Conservation (phyloP, 1,140 invertebrate genomes). For the Caenorhabditis inopinata region DNA sequence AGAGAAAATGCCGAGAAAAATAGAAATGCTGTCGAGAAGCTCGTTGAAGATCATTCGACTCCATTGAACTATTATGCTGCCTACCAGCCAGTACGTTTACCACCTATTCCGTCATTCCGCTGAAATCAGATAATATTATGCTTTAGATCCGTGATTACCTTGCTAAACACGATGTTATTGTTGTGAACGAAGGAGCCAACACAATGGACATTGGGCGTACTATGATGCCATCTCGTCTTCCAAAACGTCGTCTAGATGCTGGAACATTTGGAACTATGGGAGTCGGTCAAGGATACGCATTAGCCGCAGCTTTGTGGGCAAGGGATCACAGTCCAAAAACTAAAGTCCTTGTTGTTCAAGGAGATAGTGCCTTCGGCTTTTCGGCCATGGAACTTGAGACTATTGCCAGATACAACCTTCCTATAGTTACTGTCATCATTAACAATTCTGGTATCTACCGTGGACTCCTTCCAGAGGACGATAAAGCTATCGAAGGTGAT, state of each 20-base stretch:
- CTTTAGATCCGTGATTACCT: constrained; percentile 67
- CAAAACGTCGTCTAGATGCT: constrained; percentile 76
- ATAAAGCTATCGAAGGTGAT: constrained; percentile 73
- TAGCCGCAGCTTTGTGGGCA: constrained; percentile 86
- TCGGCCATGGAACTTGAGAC: constrained; percentile 97
- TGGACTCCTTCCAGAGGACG: constrained; percentile 79
- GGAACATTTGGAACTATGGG: constrained; percentile 90
- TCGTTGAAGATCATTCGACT: constrained; percentile 72
- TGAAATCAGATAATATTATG: too few relatives aligned
- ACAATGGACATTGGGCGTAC: constrained; percentile 96
- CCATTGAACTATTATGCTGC: constrained; percentile 91
- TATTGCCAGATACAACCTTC: constrained; percentile 86
- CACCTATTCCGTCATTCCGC: too few relatives aligned
- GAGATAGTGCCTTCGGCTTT: constrained; percentile 94
- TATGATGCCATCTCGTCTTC: constrained; percentile 79
- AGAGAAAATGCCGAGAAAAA: constrained; percentile 72
- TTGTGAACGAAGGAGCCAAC: constrained; percentile 95
- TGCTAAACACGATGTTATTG: constrained; percentile 76
- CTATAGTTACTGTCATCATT: constrained; percentile 84
- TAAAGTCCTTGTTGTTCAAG: constrained; percentile 81
- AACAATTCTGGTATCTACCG: constrained; percentile 94
- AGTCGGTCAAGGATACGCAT: constrained; percentile 86
- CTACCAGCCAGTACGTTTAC: constrained; percentile 75
- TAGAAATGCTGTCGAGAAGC: constrained; percentile 68
- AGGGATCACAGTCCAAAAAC: constrained; percentile 78